phyloP scores from a whole-genome alignment of 1,140 invertebrate species.

The Zaprionus tsacasi region DNA sequence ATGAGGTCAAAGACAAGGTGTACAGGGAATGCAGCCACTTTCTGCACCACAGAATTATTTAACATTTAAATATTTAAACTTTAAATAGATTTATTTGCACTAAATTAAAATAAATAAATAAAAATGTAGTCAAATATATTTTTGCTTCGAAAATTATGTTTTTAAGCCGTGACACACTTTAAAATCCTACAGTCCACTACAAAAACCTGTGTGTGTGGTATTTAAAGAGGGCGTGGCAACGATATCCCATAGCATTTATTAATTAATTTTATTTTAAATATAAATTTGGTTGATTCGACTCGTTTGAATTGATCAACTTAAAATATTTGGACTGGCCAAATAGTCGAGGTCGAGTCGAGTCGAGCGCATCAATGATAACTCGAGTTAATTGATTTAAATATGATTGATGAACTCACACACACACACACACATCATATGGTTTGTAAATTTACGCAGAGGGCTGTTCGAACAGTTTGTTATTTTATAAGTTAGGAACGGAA shows the following conservation, averaged over 20 bases:
- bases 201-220: constrained; percentile 9
- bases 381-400: constrained; percentile 69
- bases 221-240: constrained; percentile 7
- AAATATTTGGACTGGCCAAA: constrained; percentile 45
- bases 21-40: background rate
- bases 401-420: constrained; percentile 54
- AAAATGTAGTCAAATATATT: too few relatives aligned
- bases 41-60: too few relatives aligned
- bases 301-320: constrained; percentile 45
- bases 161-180: too few relatives aligned
- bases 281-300: constrained; percentile 22
- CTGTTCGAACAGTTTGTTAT: background rate
- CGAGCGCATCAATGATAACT: constrained; percentile 37
- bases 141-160: too few relatives aligned
- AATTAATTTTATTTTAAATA: constrained; percentile 60
- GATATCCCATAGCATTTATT: background rate
- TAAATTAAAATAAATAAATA: too few relatives aligned
- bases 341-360: background rate
- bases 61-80: too few relatives aligned
- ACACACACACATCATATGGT: background rate
- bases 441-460: background rate
- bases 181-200: too few relatives aligned
- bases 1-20: background rate
- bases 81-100: too few relatives aligned
- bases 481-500: too few relatives aligned